Conservation (phyloP, 2,888 invertebrate genomes). For the Drosophila formosana region DNA sequence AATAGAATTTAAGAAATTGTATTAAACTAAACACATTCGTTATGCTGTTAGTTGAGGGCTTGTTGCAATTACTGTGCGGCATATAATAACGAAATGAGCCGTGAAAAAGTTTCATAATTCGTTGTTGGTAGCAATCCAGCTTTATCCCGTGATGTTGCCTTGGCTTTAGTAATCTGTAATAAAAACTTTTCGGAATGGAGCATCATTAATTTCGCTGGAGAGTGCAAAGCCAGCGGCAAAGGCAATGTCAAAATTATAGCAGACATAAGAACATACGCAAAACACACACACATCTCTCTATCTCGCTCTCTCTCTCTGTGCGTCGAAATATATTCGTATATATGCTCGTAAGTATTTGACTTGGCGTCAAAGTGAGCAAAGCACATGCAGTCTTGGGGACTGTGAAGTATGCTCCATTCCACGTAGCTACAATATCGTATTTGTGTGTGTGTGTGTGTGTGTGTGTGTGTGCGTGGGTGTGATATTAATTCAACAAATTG, state of each 20-base stretch:
- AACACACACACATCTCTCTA: slow-evolving; percentile 21
- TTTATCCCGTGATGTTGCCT: slow-evolving; percentile 28
- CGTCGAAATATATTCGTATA: slow-evolving; percentile 10
- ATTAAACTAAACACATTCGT: neutral
- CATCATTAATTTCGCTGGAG: slow-evolving; percentile 55
- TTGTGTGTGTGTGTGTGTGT: slow-evolving; percentile 24
- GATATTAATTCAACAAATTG: slow-evolving; percentile 81
- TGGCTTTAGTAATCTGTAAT: slow-evolving; percentile 56
- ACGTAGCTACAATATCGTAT: neutral
- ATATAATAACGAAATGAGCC: slow-evolving; percentile 12
- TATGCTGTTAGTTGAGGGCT: neutral
- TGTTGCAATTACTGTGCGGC: slow-evolving; percentile 11
- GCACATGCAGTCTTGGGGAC: slow-evolving; percentile 28
- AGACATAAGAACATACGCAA: slow-evolving; percentile 37
- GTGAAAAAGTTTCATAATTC: slow-evolving; percentile 42
- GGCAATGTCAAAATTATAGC: slow-evolving; percentile 61
- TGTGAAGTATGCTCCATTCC: slow-evolving; percentile 32
- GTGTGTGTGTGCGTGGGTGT: slow-evolving; percentile 40
- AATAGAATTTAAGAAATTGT: neutral
- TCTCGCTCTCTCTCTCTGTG: neutral
- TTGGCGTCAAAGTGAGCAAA: slow-evolving; percentile 79
- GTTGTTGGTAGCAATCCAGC: slow-evolving; percentile 7
- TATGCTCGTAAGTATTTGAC: slow-evolving; percentile 63
- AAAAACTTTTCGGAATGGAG: slow-evolving; percentile 57
- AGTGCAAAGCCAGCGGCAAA: slow-evolving; percentile 39